A percentile compares a stretch with the other conserved stretches of the same genome.
Evolutionary conservation across 1,140 invertebrate species (phyloP).

Genomic region (Tetramorium alpestre): DNA sequence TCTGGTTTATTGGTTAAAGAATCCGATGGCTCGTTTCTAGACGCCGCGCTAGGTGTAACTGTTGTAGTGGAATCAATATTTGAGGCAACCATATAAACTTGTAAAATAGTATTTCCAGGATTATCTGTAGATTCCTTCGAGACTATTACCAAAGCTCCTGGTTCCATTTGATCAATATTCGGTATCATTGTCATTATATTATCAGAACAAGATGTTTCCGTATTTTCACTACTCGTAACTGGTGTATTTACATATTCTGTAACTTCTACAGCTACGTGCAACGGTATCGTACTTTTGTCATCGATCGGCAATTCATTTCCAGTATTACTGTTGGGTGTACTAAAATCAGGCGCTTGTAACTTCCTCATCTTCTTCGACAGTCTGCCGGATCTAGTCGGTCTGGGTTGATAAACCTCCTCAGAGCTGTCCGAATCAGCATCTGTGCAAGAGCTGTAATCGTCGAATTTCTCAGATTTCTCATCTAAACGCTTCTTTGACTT

Average conservation of each 20-base stretch:
- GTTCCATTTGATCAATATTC: conserved; percentile 79
- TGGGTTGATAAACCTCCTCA: conserved; percentile 77
- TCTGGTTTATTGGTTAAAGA: conserved; percentile 72
- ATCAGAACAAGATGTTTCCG: conserved; percentile 41
- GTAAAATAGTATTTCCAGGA: conserved; percentile 81
- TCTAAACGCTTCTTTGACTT: conserved; percentile 38
- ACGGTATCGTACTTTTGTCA: conserved; percentile 24
- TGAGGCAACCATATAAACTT: conserved; percentile 84
- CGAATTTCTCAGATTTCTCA: conserved; percentile 27
- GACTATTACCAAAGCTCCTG: conserved; percentile 83
- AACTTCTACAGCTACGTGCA: conserved; percentile 2
- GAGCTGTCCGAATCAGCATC: conserved; percentile 74
- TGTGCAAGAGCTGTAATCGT: conserved; percentile 30
- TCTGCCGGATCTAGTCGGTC: conserved; percentile 82
- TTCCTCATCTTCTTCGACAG: conserved; percentile 78
- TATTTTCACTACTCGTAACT: background rate
- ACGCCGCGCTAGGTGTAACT: conserved; percentile 67
- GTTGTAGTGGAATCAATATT: conserved; percentile 63
- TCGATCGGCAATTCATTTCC: conserved; percentile 26
- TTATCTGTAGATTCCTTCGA: conserved; percentile 80
- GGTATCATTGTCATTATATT: conserved; percentile 71
- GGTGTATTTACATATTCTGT: conserved; percentile 7
- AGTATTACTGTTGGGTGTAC: conserved; percentile 67
- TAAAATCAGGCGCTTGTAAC: conserved; percentile 76
- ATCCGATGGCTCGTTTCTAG: conserved; percentile 72